Evolutionary conservation across 2,888 invertebrate genomes (phyloP).

Genomic region (Cephus rjabovi): DNA sequence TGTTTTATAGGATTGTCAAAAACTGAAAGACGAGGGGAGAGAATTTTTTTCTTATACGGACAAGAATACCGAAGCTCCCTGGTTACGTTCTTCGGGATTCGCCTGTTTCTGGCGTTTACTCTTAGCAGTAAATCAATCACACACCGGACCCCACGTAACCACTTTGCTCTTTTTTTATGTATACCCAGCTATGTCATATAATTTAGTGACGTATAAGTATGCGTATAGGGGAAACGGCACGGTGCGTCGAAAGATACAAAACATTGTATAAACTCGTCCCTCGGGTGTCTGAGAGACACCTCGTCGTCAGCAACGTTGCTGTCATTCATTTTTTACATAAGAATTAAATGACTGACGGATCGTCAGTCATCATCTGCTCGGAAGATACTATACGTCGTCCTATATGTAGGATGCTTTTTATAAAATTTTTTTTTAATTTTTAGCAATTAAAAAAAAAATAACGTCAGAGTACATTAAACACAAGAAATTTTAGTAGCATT

Average conservation of each 20-base stretch:
- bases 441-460: too few relatives aligned
- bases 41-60: neutral
- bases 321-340: neutral
- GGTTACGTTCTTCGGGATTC: constrained; percentile 10
- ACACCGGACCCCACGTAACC: neutral
- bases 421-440: too few relatives aligned
- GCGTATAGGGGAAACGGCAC: neutral
- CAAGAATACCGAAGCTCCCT: neutral
- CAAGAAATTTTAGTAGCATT: neutral
- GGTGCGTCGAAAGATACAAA: neutral
- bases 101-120: constrained; percentile 44
- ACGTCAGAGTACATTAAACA: too few relatives aligned
- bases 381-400: too few relatives aligned
- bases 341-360: neutral
- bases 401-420: too few relatives aligned
- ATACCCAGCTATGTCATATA: neutral
- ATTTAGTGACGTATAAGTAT: neutral
- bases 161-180: neutral
- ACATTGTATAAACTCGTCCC: neutral
- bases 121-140: constrained; percentile 29
- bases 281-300: too few relatives aligned
- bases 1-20: neutral
- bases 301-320: too few relatives aligned
- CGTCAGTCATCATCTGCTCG: neutral
- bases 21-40: neutral